A percentile compares a stretch with the other conserved stretches of the same genome.
Conservation (phyloP, 2,888 invertebrate species). For the Oligia fasciuncula region DNA sequence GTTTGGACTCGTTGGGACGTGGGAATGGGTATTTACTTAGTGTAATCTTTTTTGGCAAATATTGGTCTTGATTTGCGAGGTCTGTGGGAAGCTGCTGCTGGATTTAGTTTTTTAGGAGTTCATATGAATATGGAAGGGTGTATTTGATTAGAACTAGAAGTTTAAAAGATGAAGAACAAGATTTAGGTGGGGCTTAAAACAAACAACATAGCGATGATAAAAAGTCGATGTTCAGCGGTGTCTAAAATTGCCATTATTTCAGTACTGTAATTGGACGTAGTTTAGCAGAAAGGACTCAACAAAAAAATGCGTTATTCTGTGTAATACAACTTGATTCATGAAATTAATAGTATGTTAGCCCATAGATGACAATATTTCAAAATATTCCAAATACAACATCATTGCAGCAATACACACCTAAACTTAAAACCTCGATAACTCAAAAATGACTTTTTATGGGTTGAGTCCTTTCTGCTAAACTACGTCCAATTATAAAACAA, state of each 20-base stretch:
- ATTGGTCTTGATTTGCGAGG: slow-evolving; percentile 47
- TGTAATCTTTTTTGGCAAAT: slow-evolving; percentile 55
- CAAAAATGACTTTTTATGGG: too few species aligned
- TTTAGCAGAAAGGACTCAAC: too few species aligned
- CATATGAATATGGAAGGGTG: background rate
- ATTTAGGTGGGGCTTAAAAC: background rate
- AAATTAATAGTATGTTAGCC: too few species aligned
- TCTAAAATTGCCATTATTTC: background rate
- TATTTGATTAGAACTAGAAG: background rate
- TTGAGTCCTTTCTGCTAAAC: too few species aligned
- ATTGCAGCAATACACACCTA: too few species aligned
- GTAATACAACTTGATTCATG: too few species aligned
- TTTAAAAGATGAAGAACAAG: background rate
- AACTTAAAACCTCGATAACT: too few species aligned
- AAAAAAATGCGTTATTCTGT: too few species aligned
- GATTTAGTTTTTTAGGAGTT: background rate
- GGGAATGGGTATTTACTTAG: slow-evolving; percentile 70
- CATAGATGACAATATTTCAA: too few species aligned
- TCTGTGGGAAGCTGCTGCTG: slow-evolving; percentile 38
- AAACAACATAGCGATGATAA: background rate
- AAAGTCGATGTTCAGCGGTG: background rate
- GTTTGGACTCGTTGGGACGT: slow-evolving; percentile 72
- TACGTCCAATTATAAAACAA: too few species aligned
- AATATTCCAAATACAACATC: too few species aligned
- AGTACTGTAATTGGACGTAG: background rate